phyloP scores from a whole-genome alignment of 2,888 invertebrate genomes.

The Parnassius apollo region DNA sequence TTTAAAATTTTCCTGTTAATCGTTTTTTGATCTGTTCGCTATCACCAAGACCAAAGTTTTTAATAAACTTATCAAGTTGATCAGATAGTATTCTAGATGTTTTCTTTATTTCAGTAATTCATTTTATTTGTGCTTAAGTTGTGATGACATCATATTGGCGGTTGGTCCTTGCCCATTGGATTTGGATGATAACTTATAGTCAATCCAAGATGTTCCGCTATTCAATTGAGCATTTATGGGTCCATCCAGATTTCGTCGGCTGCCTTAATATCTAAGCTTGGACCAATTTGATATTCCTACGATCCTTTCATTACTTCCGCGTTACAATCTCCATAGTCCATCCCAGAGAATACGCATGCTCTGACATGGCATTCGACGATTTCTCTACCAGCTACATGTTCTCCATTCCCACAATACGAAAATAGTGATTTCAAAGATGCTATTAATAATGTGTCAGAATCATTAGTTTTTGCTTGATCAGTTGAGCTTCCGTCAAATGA shows the following conservation, averaged over 20 bases:
- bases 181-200: constrained; percentile 86
- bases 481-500: constrained; percentile 97
- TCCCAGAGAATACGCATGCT: constrained; percentile 94
- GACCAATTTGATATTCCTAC: constrained; percentile 96
- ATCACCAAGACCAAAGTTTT: constrained; percentile 92
- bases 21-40: constrained; percentile 95
- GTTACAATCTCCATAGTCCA: constrained; percentile 95
- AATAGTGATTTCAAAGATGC: constrained; percentile 93
- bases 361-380: constrained; percentile 93
- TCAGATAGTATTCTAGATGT: constrained; percentile 88
- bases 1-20: constrained; percentile 96
- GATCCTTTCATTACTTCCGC: constrained; percentile 99
- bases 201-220: constrained; percentile 92
- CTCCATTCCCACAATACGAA: constrained; percentile 96
- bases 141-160: constrained; percentile 92
- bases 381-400: constrained; percentile 95
- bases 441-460: constrained; percentile 93
- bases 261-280: constrained; percentile 90
- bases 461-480: constrained; percentile 89
- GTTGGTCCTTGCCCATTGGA: constrained; percentile 91
- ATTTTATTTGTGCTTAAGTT: constrained; percentile 94
- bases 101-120: constrained; percentile 87
- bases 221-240: constrained; percentile 89
- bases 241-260: constrained; percentile 94
- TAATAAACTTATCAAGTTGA: constrained; percentile 86